Evolutionary conservation across 92 coral and sea anemone genomes (phyloP).

Genomic region (Umimayanthus chanpuru): DNA sequence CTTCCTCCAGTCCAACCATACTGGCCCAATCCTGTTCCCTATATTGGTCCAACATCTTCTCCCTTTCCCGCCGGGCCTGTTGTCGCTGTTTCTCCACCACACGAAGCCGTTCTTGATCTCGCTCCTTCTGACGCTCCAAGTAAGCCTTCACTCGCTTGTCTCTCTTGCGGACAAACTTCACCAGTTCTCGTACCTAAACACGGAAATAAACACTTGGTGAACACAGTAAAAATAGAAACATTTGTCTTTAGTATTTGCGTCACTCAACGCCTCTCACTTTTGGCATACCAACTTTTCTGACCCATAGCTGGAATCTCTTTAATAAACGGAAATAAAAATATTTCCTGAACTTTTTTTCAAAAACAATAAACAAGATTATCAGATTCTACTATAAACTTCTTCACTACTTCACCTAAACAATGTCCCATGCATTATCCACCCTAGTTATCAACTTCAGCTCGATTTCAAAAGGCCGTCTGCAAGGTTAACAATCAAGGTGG

Average conservation of each 20-base stretch:
- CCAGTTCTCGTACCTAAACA: slow-evolving; percentile 74
- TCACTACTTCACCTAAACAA: neutral
- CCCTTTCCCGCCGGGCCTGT: slow-evolving; percentile 78
- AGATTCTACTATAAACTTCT: neutral
- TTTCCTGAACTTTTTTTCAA: neutral
- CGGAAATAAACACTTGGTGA: neutral
- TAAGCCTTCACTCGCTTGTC: slow-evolving; percentile 90
- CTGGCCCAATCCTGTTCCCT: slow-evolving; percentile 90
- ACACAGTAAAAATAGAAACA: neutral
- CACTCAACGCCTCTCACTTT: slow-evolving; percentile 24
- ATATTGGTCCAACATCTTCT: slow-evolving; percentile 85
- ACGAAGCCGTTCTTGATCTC: slow-evolving; percentile 73
- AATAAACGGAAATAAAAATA: neutral
- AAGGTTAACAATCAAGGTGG: too few species aligned
- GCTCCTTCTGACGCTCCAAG: slow-evolving; percentile 71
- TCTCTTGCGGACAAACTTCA: slow-evolving; percentile 87
- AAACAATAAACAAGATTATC: neutral
- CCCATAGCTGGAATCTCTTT: neutral
- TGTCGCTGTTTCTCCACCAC: slow-evolving; percentile 70
- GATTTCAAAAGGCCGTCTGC: too few species aligned
- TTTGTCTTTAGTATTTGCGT: neutral
- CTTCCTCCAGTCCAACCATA: slow-evolving; percentile 81
- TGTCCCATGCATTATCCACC: neutral
- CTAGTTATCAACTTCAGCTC: too few species aligned
- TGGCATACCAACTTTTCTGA: neutral